These are phyloP conservation scores for Eupithecia insigniata DNA, from an alignment of 2,888 invertebrate genomes.

Conservation along the genomic window DNA sequence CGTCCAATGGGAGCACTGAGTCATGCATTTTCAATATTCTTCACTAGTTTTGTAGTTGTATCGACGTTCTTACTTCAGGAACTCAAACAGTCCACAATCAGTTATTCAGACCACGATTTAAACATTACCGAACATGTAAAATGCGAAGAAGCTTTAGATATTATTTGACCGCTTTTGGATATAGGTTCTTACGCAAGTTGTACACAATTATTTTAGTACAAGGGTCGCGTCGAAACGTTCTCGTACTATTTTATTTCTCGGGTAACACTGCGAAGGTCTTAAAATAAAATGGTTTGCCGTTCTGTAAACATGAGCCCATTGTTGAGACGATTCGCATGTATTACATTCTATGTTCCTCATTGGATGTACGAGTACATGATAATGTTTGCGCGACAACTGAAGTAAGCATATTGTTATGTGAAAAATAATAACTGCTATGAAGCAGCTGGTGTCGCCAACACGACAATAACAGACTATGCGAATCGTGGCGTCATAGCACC, in stretches of 20 bases:
- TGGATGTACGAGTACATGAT: constrained; percentile 20
- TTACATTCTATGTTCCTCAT: constrained; percentile 21
- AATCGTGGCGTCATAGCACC: constrained; percentile 26
- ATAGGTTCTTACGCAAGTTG: constrained; percentile 5
- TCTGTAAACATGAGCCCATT: constrained; percentile 19
- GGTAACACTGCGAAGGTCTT: constrained; percentile 15
- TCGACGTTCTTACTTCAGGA: constrained; percentile 37
- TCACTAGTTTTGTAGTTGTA: constrained; percentile 47
- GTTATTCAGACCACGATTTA: constrained; percentile 28
- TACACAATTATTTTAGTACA: constrained; percentile 24
- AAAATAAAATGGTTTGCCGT: constrained; percentile 28
- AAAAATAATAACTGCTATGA: constrained; percentile 22
- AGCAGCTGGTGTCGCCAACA: constrained; percentile 38
- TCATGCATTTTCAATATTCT: constrained; percentile 59
- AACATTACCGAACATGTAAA: constrained; percentile 18
- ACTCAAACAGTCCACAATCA: constrained; percentile 26
- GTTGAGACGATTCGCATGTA: constrained; percentile 25
- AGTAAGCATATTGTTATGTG: neutral
- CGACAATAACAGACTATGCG: constrained; percentile 35
- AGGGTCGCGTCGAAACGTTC: neutral
- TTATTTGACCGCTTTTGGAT: constrained; percentile 1
- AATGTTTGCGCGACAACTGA: constrained; percentile 27
- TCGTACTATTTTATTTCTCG: constrained; percentile 16
- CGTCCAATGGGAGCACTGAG: constrained; percentile 25
- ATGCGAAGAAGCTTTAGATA: neutral